Evolutionary conservation across 2,113 vertebrate species (phyloP).

Genomic region (Polyodon spathula): DNA sequence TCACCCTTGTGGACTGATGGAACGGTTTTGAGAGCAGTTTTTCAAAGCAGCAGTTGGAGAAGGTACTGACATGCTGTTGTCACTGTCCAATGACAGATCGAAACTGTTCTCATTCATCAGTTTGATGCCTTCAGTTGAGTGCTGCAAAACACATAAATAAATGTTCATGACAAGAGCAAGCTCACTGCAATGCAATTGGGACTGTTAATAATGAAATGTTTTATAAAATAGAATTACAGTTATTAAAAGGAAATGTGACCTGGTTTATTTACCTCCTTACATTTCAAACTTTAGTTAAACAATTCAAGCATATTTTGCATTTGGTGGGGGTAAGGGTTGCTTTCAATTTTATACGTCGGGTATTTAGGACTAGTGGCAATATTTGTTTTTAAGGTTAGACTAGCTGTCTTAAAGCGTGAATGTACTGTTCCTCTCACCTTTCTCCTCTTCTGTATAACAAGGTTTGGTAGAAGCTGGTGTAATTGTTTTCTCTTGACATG

Average conservation of each 20-base stretch:
- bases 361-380: background rate
- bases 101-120: slow-evolving; percentile 71
- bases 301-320: no score
- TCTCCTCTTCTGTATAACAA: slow-evolving; percentile 71
- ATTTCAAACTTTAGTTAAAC: no score
- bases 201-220: background rate
- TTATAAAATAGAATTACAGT: background rate
- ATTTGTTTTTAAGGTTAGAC: background rate
- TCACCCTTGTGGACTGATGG: slow-evolving; percentile 73
- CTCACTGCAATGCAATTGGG: no score
- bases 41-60: slow-evolving; percentile 70
- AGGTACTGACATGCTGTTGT: slow-evolving; percentile 86
- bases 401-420: no score
- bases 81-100: slow-evolving; percentile 80
- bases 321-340: no score
- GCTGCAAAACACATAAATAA: slow-evolving; percentile 39
- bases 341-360: background rate
- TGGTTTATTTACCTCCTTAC: no score
- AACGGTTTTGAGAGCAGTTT: slow-evolving; percentile 61
- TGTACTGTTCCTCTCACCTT: slow-evolving; percentile 49
- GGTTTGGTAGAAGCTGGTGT: slow-evolving; percentile 68
- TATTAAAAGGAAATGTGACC: no score
- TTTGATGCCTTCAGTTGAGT: slow-evolving; percentile 69
- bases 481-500: slow-evolving; percentile 76
- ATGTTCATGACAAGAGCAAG: background rate